Evolutionary conservation across 2,113 vertebrate species (phyloP).

Genomic region (Cochlearius cochlearius): DNA sequence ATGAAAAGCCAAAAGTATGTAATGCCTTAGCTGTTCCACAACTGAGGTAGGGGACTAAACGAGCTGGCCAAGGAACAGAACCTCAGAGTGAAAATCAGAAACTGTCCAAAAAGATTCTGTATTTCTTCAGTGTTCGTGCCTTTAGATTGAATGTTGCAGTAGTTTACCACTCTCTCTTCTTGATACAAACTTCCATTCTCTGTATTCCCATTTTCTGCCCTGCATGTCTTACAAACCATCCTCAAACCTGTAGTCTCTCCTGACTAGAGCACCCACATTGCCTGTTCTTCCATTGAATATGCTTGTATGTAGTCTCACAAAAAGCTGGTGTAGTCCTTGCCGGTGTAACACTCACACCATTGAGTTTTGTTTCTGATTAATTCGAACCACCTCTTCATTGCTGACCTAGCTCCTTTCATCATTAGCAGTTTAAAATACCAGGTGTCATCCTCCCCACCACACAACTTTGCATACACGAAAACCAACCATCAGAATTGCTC

Average conservation of each 20-base stretch:
- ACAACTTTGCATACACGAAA: background rate
- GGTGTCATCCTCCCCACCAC: background rate
- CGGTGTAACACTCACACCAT: background rate
- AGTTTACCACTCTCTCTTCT: background rate
- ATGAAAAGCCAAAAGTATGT: background rate
- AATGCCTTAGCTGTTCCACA: background rate
- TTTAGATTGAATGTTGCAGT: background rate
- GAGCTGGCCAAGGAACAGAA: background rate
- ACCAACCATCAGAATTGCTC: background rate
- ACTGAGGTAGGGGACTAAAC: background rate
- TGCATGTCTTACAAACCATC: background rate
- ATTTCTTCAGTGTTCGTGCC: background rate
- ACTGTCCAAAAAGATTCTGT: background rate
- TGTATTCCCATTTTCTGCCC: background rate
- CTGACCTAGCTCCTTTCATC: background rate
- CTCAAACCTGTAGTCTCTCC: background rate
- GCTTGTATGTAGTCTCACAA: background rate
- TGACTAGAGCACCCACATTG: background rate
- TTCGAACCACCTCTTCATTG: background rate
- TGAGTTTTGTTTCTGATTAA: background rate
- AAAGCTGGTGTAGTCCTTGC: background rate
- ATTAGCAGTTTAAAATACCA: background rate
- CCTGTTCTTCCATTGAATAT: background rate
- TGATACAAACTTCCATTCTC: background rate
- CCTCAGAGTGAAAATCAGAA: background rate